phyloP scores from a whole-genome alignment of 2,113 vertebrate species.

The Ceyx melanurus region DNA sequence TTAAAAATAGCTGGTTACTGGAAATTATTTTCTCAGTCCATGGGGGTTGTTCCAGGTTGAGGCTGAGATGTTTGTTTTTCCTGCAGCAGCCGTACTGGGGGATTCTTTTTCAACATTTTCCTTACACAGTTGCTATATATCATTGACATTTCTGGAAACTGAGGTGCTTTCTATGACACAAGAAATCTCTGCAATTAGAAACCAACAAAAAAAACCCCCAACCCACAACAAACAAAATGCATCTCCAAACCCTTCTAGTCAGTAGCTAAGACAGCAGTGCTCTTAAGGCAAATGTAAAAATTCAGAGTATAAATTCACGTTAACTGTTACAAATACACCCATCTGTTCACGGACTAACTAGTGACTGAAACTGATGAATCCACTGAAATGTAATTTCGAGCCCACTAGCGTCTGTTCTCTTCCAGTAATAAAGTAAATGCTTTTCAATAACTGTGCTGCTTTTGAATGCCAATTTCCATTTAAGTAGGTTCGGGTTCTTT shows the following conservation, averaged over 20 bases:
- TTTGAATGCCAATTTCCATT: slow-evolving; percentile 40
- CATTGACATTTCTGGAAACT: neutral
- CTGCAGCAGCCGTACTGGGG: neutral
- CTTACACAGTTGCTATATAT: neutral
- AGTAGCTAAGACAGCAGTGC: neutral
- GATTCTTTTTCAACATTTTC: slow-evolving; percentile 27
- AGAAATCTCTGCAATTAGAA: slow-evolving; percentile 34
- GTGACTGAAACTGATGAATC: slow-evolving; percentile 51
- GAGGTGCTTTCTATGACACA: neutral
- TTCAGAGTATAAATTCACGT: neutral
- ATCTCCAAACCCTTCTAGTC: neutral
- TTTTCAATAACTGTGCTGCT: slow-evolving; percentile 38
- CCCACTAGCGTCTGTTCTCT: slow-evolving; percentile 24
- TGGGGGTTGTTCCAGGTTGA: slow-evolving; percentile 34
- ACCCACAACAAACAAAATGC: neutral
- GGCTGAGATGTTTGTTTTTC: slow-evolving; percentile 40
- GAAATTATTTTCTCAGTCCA: slow-evolving; percentile 48
- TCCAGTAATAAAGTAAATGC: slow-evolving; percentile 40
- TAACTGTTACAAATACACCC: slow-evolving; percentile 55
- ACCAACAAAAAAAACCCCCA: neutral
- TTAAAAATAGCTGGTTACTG: slow-evolving; percentile 59
- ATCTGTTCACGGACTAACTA: slow-evolving; percentile 54
- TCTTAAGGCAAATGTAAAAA: slow-evolving; percentile 19
- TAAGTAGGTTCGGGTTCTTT: neutral
- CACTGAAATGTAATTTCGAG: slow-evolving; percentile 40